Conservation (phyloP, 2,797 vertebrate species). For the Coregonus sp. region DNA sequence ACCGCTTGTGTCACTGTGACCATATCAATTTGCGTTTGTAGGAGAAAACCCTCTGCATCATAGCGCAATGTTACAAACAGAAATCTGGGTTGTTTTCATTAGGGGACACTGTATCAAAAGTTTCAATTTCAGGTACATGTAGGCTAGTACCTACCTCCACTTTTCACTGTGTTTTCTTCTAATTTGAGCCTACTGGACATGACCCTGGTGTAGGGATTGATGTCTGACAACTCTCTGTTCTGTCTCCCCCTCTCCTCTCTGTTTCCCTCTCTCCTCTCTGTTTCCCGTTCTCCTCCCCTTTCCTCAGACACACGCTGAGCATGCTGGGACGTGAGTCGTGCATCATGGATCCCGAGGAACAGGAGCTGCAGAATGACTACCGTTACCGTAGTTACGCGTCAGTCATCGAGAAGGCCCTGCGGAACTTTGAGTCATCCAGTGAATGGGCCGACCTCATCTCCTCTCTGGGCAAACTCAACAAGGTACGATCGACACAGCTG, state of each 20-base stretch:
- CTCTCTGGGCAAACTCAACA: conserved; percentile 96
- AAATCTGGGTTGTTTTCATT: background rate
- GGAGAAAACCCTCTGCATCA: conserved; percentile 29
- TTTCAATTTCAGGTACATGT: background rate
- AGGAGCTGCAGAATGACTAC: conserved; percentile 90
- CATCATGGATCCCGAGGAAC: conserved; percentile 93
- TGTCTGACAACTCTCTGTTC: background rate
- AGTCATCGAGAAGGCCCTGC: conserved; percentile 93
- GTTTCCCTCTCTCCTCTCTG: background rate
- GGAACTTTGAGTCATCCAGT: conserved; percentile 96
- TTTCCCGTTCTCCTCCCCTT: background rate
- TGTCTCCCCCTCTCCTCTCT: background rate
- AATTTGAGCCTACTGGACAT: no score
- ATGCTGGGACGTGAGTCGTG: conserved; percentile 65
- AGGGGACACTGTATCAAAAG: background rate
- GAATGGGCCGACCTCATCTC: conserved; percentile 99
- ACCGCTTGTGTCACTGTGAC: background rate
- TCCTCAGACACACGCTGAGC: conserved; percentile 52
- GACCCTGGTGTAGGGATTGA: no score
- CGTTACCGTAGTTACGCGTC: conserved; percentile 91
- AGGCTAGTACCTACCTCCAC: background rate
- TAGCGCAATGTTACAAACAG: background rate
- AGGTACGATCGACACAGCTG: conserved; percentile 75
- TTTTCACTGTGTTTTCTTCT: no score
- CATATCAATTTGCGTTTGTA: conserved; percentile 52